phyloP scores from a whole-genome alignment of 2,888 invertebrate species.

The Tholera decimalis region DNA sequence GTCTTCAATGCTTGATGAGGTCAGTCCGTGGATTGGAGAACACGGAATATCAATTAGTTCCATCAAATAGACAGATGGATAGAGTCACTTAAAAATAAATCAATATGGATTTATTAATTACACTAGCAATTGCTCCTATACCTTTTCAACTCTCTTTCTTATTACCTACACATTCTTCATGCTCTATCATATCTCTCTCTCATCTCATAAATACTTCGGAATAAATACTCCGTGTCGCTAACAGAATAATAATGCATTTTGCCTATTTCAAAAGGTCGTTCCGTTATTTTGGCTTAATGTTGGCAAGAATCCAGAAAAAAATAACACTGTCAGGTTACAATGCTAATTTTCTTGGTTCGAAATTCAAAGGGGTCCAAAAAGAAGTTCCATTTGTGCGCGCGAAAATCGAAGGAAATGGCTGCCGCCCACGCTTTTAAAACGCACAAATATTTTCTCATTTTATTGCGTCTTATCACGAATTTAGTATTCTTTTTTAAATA shows the following conservation, averaged over 20 bases:
- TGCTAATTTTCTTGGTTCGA: conserved; percentile 63
- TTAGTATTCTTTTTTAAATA: conserved; percentile 40
- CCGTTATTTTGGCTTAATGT: neutral
- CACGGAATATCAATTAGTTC: no score
- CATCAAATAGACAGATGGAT: no score
- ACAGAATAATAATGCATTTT: conserved; percentile 25
- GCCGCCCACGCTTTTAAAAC: conserved; percentile 51
- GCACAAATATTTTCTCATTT: conserved; percentile 37
- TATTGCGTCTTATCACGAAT: conserved; percentile 46
- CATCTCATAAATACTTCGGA: no score
- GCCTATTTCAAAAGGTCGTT: conserved; percentile 13
- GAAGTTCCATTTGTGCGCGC: conserved; percentile 59
- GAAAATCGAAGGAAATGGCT: conserved; percentile 68
- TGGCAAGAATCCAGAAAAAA: conserved; percentile 22
- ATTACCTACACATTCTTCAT: no score
- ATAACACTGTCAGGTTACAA: conserved; percentile 59
- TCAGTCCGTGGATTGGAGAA: no score
- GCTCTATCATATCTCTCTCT: no score
- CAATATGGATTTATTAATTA: no score
- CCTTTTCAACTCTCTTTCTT: no score
- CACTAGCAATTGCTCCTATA: no score
- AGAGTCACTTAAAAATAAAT: no score
- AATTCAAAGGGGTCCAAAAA: conserved; percentile 60
- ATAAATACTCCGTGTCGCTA: neutral
- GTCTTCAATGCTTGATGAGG: no score